Evolutionary conservation across 2,113 vertebrate genomes (phyloP).

Genomic region (Tiliqua scincoides): DNA sequence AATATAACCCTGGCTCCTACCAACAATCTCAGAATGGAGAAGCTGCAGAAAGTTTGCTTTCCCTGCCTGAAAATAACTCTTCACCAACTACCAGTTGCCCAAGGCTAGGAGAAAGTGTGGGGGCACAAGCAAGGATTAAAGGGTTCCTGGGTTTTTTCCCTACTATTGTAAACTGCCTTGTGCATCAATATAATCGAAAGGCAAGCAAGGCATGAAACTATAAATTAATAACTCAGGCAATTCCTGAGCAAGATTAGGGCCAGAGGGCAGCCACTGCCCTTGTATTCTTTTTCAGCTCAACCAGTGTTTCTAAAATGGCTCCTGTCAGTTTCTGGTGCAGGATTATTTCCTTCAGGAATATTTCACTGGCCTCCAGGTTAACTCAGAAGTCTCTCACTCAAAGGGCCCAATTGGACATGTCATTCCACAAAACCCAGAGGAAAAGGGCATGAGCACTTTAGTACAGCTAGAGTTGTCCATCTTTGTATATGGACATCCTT

Average conservation of each 20-base stretch:
- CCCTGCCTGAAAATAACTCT: too few species aligned
- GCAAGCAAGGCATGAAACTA: too few species aligned
- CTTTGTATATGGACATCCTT: neutral
- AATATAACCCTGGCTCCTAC: too few species aligned
- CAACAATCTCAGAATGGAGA: too few species aligned
- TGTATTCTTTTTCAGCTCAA: neutral
- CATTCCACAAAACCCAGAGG: neutral
- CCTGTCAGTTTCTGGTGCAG: neutral
- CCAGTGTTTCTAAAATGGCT: neutral
- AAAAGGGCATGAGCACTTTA: slow-evolving; percentile 4
- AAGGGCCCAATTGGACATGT: neutral
- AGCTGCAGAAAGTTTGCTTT: too few species aligned
- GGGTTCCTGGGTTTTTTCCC: too few species aligned
- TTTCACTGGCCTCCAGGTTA: neutral
- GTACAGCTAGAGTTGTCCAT: neutral
- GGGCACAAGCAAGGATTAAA: too few species aligned
- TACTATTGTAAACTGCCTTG: too few species aligned
- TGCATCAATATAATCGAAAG: too few species aligned
- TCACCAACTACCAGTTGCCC: too few species aligned
- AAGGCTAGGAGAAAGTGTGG: too few species aligned
- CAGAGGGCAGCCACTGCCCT: neutral
- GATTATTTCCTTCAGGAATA: neutral
- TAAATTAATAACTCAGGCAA: neutral
- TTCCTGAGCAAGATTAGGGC: neutral
- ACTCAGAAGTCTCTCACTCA: neutral